Base-by-base conservation (phyloP, 2,888 invertebrate genomes). In the Chloroclystis v-ata region DNA sequence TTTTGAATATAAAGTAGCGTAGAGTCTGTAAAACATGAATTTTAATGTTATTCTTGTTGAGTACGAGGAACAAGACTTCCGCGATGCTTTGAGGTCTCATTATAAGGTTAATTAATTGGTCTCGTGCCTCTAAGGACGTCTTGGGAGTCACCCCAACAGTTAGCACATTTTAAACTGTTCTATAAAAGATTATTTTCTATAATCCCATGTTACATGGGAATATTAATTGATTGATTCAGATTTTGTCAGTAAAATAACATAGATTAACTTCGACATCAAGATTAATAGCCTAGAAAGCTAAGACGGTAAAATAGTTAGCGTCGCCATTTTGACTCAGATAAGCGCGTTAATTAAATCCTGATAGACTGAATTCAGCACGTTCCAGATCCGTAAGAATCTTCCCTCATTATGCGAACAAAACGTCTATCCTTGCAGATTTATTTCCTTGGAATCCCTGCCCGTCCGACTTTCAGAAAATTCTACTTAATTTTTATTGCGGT, bases 361-460 rank as follows among this genome's bases (percentile, higher is more conserved):
- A 33, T 33, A 13, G 32, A 5, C 33, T 7, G 40, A 28, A 13
- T 30, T 37, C 40, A 28, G 40, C 30, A 14, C 10, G 37, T 41
- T 44, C 28, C 20, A 13, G 40, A 37, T 28, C 35, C 14, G 11
- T 33, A 37, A 33, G 40, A 41, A 29, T 40, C 39, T 44, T 32
- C 42, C 26, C 45, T 49, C 42, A 38, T 44, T 49, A 45, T 37
- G 33, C 33, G 45, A 42, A 49, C 45, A 49, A 49, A 47, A 43
- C 32, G 20, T 28, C 14, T 24, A 9, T 11, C 33, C 29, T 41
- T 28, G 25, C 41, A 42, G 33, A 38, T 39, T 46, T 46, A 33
- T 45, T 46, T 48, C 45, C 45, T 42, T 24, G 29, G 40, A 41
- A 29, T 44, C 39, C 33, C 30, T 33, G 14, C 28, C 37, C 37